Percentiles rank a stretch among this genome's conserved stretches.
Evolutionary conservation across 2,113 vertebrate species (phyloP).

Genomic region (Archocentrus centrarchus): DNA sequence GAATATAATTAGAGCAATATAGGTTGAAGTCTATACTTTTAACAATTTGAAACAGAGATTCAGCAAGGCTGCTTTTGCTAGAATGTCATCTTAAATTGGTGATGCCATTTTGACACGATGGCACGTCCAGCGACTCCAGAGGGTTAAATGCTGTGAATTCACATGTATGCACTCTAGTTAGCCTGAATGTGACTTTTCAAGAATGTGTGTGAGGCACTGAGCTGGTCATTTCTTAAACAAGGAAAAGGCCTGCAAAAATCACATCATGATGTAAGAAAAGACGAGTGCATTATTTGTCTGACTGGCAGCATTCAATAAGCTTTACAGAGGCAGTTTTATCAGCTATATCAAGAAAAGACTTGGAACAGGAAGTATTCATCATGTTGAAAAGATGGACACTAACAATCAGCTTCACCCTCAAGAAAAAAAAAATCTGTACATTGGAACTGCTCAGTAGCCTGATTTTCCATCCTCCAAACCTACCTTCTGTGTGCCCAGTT

Average conservation of each 20-base stretch:
- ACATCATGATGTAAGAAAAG: neutral
- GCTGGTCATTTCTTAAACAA: neutral
- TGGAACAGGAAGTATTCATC: neutral
- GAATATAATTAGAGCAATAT: too few relatives aligned
- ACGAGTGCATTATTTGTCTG: too few relatives aligned
- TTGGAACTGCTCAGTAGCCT: neutral
- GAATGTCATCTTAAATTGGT: too few relatives aligned
- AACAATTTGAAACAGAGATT: too few relatives aligned
- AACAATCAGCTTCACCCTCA: neutral
- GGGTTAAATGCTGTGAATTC: too few relatives aligned
- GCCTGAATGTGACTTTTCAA: too few relatives aligned
- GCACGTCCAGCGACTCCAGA: too few relatives aligned
- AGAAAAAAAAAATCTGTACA: neutral
- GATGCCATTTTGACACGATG: too few relatives aligned
- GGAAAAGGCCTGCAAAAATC: neutral
- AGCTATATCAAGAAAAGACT: neutral
- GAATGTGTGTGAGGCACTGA: neutral
- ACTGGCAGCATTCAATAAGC: neutral
- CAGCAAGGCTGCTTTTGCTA: too few relatives aligned
- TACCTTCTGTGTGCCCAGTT: conserved; percentile 89
- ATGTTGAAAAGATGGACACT: neutral
- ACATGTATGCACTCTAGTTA: too few relatives aligned
- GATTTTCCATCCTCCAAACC: conserved; percentile 30
- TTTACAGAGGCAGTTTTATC: neutral
- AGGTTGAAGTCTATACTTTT: too few relatives aligned